Evolutionary conservation across 2,888 invertebrate species (phyloP), one percentile per base, ranked within the genome.

Genomic region (Oithona nana): DNA sequence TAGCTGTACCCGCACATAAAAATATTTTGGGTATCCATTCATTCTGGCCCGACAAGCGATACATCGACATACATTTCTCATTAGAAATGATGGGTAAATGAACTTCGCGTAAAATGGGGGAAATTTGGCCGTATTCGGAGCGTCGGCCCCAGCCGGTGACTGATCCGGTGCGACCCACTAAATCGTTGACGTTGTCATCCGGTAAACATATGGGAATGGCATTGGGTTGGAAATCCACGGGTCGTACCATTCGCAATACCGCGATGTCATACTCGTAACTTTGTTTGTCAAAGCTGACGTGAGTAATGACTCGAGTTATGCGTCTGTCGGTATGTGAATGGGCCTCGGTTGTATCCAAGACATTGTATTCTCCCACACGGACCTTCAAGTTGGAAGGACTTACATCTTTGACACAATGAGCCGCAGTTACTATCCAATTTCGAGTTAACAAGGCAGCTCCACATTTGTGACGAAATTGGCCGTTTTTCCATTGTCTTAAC

Each of bases 11-110:
- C 28, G 71, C 70, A 64, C 71, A 70, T 16, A 71, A 66, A 63
- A 70, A 70, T 13, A 71, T 69, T 31, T 68, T 66, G n/a, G 71
- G 70, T 29, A 71, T 70, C 30, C 64, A 64, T 20, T 62, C 62
- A 57, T 62, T 62, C 28, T 62, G 62, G 3, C 62, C 62, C 20
- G 56, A 57, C 22, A 16, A 52, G n/a, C 61, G 63, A 20, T 61
- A 56, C 63, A 65, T 61, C n/a, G 29, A 30, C 61, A 60, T 60
- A 29, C 65, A 65, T 28, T 65, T 31, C 11, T 26, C 16, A 30
- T 65, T 65, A 13, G 63, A 61, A 1, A 65, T 64, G 28, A 65
- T 65, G 11, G 65, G 65, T 3, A 65, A 39, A 50, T 61, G 48
- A n/a, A 64, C 65, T 56, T 65, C 61, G 13, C 64, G 51, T 24